phyloP scores from a whole-genome alignment of 1,140 invertebrate genomes.

The Leptonema lineaticorne region DNA sequence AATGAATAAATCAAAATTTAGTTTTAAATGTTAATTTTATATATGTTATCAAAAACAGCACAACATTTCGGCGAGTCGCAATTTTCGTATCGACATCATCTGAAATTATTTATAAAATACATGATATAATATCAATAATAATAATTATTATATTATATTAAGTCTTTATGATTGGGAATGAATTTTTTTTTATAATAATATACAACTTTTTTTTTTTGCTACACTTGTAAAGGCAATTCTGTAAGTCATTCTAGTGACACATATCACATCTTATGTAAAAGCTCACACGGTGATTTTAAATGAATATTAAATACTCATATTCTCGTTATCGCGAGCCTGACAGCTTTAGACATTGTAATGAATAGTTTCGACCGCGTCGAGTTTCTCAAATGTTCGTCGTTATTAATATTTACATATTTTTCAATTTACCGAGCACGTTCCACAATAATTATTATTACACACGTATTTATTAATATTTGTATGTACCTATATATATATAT shows the following conservation, averaged over 20 bases:
- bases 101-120: too few species aligned
- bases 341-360: slow-evolving; percentile 26
- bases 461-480: too few species aligned
- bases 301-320: slow-evolving; percentile 31
- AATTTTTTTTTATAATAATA: too few species aligned
- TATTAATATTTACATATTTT: slow-evolving; percentile 18
- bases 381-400: slow-evolving; percentile 16
- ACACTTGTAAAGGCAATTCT: background rate
- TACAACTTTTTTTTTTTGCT: background rate
- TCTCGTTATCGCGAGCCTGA: slow-evolving; percentile 24
- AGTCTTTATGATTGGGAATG: too few species aligned
- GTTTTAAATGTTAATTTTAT: too few species aligned
- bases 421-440: slow-evolving; percentile 5
- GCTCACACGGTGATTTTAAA: slow-evolving; percentile 32
- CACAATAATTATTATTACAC: background rate
- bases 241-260: slow-evolving; percentile 21
- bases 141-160: too few species aligned
- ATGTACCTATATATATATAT: too few species aligned
- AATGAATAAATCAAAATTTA: too few species aligned
- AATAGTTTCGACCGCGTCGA: slow-evolving; percentile 15
- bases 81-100: too few species aligned
- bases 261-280: slow-evolving; percentile 17
- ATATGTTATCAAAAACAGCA: too few species aligned
- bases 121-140: too few species aligned
- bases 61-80: too few species aligned